phyloP scores from a whole-genome alignment of 1,140 invertebrate species.

The Euwallacea similis region DNA sequence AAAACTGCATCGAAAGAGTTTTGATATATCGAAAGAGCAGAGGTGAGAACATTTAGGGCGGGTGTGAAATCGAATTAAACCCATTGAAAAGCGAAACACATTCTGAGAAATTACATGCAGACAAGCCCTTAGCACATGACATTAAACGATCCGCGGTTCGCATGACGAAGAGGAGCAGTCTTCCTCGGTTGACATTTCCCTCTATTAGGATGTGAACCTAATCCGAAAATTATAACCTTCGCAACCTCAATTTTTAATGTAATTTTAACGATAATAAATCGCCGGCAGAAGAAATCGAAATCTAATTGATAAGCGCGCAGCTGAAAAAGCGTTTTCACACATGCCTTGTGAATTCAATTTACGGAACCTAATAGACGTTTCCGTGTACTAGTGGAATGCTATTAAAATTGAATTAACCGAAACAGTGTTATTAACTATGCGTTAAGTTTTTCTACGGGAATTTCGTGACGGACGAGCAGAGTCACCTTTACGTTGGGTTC shows the following conservation, averaged over 20 bases:
- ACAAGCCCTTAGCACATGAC: too few relatives aligned
- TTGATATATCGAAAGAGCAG: too few relatives aligned
- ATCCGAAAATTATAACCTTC: not conserved
- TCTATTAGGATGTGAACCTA: too few relatives aligned
- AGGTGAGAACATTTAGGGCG: too few relatives aligned
- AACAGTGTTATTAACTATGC: slow-evolving; percentile 26
- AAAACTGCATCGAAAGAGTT: too few relatives aligned
- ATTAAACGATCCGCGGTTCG: too few relatives aligned
- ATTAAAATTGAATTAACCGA: slow-evolving; percentile 30
- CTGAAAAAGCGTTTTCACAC: slow-evolving; percentile 25
- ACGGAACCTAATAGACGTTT: slow-evolving; percentile 23
- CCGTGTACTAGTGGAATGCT: slow-evolving; percentile 16
- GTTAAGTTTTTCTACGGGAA: slow-evolving; percentile 24
- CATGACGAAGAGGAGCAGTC: too few relatives aligned
- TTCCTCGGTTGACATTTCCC: too few relatives aligned
- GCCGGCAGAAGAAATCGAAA: slow-evolving; percentile 3
- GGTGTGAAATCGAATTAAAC: too few relatives aligned
- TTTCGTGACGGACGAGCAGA: slow-evolving; percentile 14
- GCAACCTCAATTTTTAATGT: slow-evolving; percentile 15
- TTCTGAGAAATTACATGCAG: too few relatives aligned
- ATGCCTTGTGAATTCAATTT: slow-evolving; percentile 25
- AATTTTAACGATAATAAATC: slow-evolving; percentile 19
- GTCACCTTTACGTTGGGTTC: not conserved
- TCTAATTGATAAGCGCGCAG: slow-evolving; percentile 23
- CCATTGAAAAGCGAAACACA: too few relatives aligned